phyloP scores from a whole-genome alignment of 2,888 invertebrate genomes.

The Tipula confusa region DNA sequence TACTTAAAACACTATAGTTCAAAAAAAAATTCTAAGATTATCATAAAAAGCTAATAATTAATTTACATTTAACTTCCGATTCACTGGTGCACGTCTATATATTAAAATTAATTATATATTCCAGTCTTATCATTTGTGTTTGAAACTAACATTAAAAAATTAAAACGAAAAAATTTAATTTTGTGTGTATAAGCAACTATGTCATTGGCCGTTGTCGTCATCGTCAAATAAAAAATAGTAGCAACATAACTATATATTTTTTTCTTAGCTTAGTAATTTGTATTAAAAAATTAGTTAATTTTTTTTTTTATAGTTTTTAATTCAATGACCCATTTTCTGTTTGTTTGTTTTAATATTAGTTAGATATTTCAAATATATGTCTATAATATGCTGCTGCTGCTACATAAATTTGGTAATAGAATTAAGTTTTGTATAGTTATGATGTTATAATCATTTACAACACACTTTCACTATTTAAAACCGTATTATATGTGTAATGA shows the following conservation, averaged over 20 bases:
- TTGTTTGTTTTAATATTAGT: neutral
- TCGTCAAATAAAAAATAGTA: neutral
- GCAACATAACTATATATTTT: neutral
- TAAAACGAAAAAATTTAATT: neutral
- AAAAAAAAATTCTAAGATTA: too few relatives aligned
- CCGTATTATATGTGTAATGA: neutral
- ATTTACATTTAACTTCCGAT: neutral
- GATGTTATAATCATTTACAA: neutral
- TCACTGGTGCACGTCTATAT: neutral
- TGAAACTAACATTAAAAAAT: too few relatives aligned
- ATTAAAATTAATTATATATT: neutral
- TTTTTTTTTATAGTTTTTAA: neutral
- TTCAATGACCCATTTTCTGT: neutral
- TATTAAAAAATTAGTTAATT: neutral
- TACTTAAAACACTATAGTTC: too few relatives aligned
- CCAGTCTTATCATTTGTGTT: neutral
- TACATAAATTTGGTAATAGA: neutral
- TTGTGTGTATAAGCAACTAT: neutral
- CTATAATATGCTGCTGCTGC: neutral
- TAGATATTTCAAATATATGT: neutral
- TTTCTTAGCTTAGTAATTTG: neutral
- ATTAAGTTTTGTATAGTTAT: neutral
- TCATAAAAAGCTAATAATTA: too few relatives aligned
- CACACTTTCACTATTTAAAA: neutral
- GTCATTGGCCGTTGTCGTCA: neutral